Evolutionary conservation across 2,113 vertebrate genomes (phyloP).

Genomic region (Brachyistius frenatus): DNA sequence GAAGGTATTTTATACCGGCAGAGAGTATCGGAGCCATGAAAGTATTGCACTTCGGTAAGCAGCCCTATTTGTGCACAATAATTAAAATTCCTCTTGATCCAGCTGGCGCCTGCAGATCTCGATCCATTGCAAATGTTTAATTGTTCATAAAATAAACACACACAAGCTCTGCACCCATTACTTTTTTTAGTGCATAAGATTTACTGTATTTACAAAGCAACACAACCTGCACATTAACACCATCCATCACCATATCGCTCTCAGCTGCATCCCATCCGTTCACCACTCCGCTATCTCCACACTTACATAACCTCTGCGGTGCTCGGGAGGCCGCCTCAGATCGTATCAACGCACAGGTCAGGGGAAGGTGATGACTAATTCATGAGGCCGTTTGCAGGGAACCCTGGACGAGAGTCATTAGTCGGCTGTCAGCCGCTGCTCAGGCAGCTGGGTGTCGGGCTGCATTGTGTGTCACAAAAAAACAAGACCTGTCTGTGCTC

Average conservation of each 20-base stretch:
- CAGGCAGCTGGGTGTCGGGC: slow-evolving; percentile 36
- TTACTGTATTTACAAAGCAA: slow-evolving; percentile 23
- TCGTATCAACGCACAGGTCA: slow-evolving; percentile 63
- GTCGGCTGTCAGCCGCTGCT: slow-evolving; percentile 53
- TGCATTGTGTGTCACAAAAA: slow-evolving; percentile 35
- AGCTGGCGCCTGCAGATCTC: too few species aligned
- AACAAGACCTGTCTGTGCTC: slow-evolving; percentile 51
- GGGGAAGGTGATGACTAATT: slow-evolving; percentile 65
- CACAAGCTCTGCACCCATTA: not conserved
- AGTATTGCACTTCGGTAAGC: too few species aligned
- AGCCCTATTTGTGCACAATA: too few species aligned
- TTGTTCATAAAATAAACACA: slow-evolving; percentile 10
- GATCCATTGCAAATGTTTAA: not conserved
- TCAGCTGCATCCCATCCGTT: slow-evolving; percentile 13
- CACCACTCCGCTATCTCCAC: slow-evolving; percentile 41
- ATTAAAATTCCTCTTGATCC: too few species aligned
- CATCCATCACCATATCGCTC: slow-evolving; percentile 48
- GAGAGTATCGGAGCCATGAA: too few species aligned
- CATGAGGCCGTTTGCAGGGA: slow-evolving; percentile 57
- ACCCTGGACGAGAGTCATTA: slow-evolving; percentile 57
- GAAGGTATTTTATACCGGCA: too few species aligned
- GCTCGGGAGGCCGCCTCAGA: slow-evolving; percentile 57
- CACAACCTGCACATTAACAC: slow-evolving; percentile 10
- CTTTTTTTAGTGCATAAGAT: slow-evolving; percentile 19
- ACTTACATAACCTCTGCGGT: slow-evolving; percentile 59